These are phyloP conservation scores for Furcula furcula DNA, from an alignment of 2,888 invertebrate genomes.

Conservation along the genomic window DNA sequence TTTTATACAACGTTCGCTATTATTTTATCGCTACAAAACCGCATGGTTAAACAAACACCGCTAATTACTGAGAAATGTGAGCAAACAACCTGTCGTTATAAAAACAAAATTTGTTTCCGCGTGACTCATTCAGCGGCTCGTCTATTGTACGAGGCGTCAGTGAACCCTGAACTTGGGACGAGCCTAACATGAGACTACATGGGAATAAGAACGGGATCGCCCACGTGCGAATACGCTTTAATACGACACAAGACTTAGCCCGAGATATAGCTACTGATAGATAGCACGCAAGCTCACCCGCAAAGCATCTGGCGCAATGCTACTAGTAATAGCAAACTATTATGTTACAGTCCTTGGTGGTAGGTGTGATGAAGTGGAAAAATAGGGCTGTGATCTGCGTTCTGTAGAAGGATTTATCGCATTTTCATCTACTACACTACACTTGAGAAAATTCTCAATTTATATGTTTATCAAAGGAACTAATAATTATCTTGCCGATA, in stretches of 20 bases:
- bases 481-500: too few species aligned
- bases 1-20: slow-evolving; percentile 34
- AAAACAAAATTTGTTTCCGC: slow-evolving; percentile 51
- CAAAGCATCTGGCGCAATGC: background rate
- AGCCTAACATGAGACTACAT: slow-evolving; percentile 58
- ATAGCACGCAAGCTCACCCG: slow-evolving; percentile 3
- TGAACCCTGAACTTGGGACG: slow-evolving; percentile 63
- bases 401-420: too few species aligned
- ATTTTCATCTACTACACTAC: too few species aligned
- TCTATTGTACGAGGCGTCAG: slow-evolving; percentile 48
- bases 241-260: slow-evolving; percentile 37
- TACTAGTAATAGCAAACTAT: too few species aligned
- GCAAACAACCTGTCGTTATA: slow-evolving; percentile 57
- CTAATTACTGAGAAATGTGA: slow-evolving; percentile 58
- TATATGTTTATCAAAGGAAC: too few species aligned
- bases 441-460: too few species aligned
- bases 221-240: slow-evolving; percentile 57
- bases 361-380: too few species aligned
- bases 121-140: slow-evolving; percentile 57
- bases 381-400: too few species aligned
- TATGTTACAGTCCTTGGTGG: too few species aligned
- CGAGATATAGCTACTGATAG: slow-evolving; percentile 22
- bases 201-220: slow-evolving; percentile 65
- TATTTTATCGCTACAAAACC: slow-evolving; percentile 47
- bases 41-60: slow-evolving; percentile 42